Base-by-base conservation (phyloP, 2,113 vertebrate species). In the Hirundichthys speculiger region DNA sequence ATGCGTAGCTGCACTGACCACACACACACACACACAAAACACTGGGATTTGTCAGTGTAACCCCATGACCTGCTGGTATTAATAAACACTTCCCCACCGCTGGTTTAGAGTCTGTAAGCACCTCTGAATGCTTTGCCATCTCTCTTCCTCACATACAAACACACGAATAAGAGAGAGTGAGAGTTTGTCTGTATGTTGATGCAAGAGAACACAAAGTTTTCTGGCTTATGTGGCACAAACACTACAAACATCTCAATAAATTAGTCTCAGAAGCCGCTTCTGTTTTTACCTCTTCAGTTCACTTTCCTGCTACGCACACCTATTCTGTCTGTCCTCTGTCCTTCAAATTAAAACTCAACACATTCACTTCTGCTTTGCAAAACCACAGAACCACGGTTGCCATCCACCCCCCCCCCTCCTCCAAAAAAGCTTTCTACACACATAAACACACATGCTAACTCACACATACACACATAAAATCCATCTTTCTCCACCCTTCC, bases 181-280 rank as follows among this genome's bases (percentile, higher is more conserved):
- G 46, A 18, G 42, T 47, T 30, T n/a, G 49, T 57, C 16, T 48
- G 21, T 20, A 49, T 47, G 60, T 64, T 85, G 74, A 73, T 48
- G 77, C 84, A 70, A 86, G 64, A 61, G 73, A 85, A 79, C 47
- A 70, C 57, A 67, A 69, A 72, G 74, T 67, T 64, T 64, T 30
- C 57, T 55, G 80, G 25, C 47, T 74, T 24, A 41, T 18, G 14
- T 59, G 66, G 74, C 70, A 50, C 50, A 73, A 16, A 54, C 46
- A 66, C 84, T 68, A 52, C 79, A 84, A 72, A 72, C 62, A 55
- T 76, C 53, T 69, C 60, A 54, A 41, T 63, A 65, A 59, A 77
- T 69, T 52, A 55, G 21, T 81, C 66, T 70, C 73, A 50, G 56
- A 82, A 80, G 65, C 30, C 0, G 55, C 43, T 62, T 42, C 38